Evolutionary conservation across 2,797 vertebrate genomes (phyloP).

Genomic region (Selene dorsalis): DNA sequence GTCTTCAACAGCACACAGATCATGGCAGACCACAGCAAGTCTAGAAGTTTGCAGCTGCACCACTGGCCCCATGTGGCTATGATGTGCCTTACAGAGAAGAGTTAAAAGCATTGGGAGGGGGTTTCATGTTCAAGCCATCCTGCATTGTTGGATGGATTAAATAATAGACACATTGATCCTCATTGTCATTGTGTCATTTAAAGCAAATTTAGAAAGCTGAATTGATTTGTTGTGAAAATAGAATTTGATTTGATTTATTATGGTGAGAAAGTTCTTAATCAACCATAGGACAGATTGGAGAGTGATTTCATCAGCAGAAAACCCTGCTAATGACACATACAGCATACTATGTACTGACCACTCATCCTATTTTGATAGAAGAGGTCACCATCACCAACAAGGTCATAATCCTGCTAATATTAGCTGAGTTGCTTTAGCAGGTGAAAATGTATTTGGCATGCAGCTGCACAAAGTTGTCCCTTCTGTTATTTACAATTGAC

Average conservation of each 20-base stretch:
- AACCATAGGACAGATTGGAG: not conserved
- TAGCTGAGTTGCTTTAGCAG: not conserved
- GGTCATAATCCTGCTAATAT: not conserved
- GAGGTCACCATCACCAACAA: not conserved
- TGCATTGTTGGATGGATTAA: too few species aligned
- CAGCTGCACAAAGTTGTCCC: too few species aligned
- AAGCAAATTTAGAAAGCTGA: too few species aligned
- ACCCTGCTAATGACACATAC: not conserved
- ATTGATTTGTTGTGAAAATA: too few species aligned
- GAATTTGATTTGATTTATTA: not conserved
- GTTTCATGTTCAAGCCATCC: too few species aligned
- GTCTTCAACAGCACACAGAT: constrained; percentile 14
- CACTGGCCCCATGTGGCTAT: constrained; percentile 39
- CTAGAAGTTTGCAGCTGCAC: not conserved
- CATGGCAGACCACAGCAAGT: not conserved
- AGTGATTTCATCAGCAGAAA: not conserved
- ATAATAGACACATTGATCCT: too few species aligned
- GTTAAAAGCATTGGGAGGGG: not conserved
- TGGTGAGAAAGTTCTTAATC: not conserved
- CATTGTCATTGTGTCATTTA: too few species aligned
- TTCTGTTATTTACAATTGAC: too few species aligned
- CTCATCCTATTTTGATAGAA: not conserved
- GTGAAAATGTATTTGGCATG: too few species aligned
- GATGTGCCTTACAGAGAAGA: not conserved
- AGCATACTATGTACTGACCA: not conserved